phyloP scores from a whole-genome alignment of 1,140 invertebrate species.

The Penaeus vannamei region DNA sequence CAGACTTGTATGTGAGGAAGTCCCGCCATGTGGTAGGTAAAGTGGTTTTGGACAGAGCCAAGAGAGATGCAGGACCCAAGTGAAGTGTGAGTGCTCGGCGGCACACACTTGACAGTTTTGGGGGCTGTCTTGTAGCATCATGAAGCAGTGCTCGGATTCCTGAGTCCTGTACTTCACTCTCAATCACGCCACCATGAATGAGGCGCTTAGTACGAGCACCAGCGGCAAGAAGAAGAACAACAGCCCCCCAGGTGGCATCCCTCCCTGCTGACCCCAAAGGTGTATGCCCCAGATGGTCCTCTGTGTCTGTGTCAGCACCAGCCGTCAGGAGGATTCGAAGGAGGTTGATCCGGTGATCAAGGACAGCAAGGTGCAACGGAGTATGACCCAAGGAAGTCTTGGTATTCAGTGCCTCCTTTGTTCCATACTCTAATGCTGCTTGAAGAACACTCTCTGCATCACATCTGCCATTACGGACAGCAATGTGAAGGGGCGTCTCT shows the following conservation, averaged over 20 bases:
- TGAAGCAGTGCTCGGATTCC: slow-evolving; percentile 51
- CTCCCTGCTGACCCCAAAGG: slow-evolving; percentile 67
- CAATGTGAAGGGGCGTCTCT: slow-evolving; percentile 68
- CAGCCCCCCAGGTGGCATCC: slow-evolving; percentile 64
- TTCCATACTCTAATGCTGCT: slow-evolving; percentile 51
- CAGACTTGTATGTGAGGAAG: slow-evolving; percentile 51
- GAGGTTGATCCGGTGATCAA: slow-evolving; percentile 63
- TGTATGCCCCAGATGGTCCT: slow-evolving; percentile 67
- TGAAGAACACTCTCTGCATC: slow-evolving; percentile 55
- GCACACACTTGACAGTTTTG: slow-evolving; percentile 46
- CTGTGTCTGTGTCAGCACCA: slow-evolving; percentile 66
- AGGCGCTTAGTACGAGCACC: slow-evolving; percentile 62
- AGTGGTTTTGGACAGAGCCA: slow-evolving; percentile 18
- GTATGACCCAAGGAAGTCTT: slow-evolving; percentile 67
- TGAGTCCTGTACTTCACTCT: slow-evolving; percentile 40
- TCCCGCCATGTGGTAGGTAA: slow-evolving; percentile 48
- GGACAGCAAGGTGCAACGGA: slow-evolving; percentile 68
- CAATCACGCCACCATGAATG: slow-evolving; percentile 52
- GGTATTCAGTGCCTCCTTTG: slow-evolving; percentile 59
- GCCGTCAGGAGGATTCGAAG: slow-evolving; percentile 62
- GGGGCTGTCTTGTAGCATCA: slow-evolving; percentile 52
- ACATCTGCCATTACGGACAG: slow-evolving; percentile 55
- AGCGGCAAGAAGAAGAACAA: slow-evolving; percentile 66
- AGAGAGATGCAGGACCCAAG: slow-evolving; percentile 38
- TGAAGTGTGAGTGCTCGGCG: slow-evolving; percentile 42